A percentile compares a stretch with the other conserved stretches of the same genome.
phyloP scores from a whole-genome alignment of 2,888 invertebrate genomes.

The Platynereis dumerilii region DNA sequence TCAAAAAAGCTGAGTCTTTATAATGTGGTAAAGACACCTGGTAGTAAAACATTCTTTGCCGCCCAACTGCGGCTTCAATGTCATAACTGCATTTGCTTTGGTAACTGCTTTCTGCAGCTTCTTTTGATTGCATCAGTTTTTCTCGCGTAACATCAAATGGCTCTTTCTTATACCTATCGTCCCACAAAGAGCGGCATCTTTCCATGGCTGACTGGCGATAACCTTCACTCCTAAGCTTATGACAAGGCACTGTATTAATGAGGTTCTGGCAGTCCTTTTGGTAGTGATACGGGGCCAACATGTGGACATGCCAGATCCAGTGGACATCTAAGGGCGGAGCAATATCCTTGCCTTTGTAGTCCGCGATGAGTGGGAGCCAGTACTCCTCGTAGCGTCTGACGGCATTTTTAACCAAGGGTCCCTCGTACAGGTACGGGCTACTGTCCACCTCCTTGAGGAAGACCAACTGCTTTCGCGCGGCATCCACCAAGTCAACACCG shows the following conservation, averaged over 20 bases:
- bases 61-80: constrained; percentile 59
- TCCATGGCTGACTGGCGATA: constrained; percentile 49
- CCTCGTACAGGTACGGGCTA: constrained; percentile 49
- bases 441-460: constrained; percentile 50
- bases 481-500: constrained; percentile 43
- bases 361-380: constrained; percentile 64
- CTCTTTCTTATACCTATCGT: constrained; percentile 47
- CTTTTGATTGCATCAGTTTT: constrained; percentile 4
- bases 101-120: constrained; percentile 10
- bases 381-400: constrained; percentile 64
- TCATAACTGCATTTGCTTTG: constrained; percentile 56
- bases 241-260: constrained; percentile 60
- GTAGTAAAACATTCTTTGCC: constrained; percentile 66
- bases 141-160: constrained; percentile 47
- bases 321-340: constrained; percentile 66
- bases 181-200: constrained; percentile 50
- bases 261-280: constrained; percentile 50
- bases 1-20: constrained; percentile 62
- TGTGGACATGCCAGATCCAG: constrained; percentile 66
- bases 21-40: constrained; percentile 66
- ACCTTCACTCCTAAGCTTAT: constrained; percentile 55
- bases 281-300: constrained; percentile 58
- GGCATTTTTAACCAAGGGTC: constrained; percentile 61
- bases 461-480: constrained; percentile 43
- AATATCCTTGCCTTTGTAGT: constrained; percentile 45